These are phyloP conservation scores for Calephelis perditalis DNA, from an alignment of 2,888 invertebrate species.

Conservation along the genomic window DNA sequence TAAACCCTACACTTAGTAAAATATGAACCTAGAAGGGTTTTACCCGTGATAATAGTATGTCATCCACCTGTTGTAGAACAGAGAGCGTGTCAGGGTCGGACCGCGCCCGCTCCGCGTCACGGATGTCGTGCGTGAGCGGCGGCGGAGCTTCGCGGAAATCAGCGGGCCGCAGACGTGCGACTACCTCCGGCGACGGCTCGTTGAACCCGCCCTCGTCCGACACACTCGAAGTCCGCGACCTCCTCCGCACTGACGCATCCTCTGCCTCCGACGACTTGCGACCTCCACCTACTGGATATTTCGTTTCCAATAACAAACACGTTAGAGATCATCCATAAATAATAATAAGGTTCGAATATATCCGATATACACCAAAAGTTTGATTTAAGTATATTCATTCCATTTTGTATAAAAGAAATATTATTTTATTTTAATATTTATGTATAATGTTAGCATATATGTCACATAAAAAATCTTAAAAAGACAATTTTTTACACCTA, in stretches of 20 bases:
- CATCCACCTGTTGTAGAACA: conserved; percentile 63
- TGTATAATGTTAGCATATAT: too few species aligned
- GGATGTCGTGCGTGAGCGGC: conserved; percentile 52
- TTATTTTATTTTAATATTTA: too few species aligned
- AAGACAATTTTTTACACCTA: too few species aligned
- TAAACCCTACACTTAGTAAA: too few species aligned
- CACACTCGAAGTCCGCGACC: conserved; percentile 82
- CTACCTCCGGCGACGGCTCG: conserved; percentile 84
- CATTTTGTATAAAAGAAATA: too few species aligned
- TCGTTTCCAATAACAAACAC: too few species aligned
- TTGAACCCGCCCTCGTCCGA: conserved; percentile 85
- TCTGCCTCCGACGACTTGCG: conserved; percentile 74
- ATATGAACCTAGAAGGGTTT: too few species aligned
- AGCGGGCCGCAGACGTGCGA: conserved; percentile 76
- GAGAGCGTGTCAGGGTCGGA: conserved; percentile 71
- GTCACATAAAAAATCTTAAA: too few species aligned
- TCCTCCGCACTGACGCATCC: conserved; percentile 77
- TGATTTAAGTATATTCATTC: too few species aligned
- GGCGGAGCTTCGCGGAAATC: conserved; percentile 59
- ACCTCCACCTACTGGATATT: conserved; percentile 61
- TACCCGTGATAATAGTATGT: not conserved
- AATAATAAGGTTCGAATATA: too few species aligned
- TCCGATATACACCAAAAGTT: too few species aligned
- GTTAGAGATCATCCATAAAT: too few species aligned
- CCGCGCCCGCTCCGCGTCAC: conserved; percentile 57